Evolutionary conservation across 2,888 invertebrate species (phyloP).

Genomic region (Protophormia terraenovae): DNA sequence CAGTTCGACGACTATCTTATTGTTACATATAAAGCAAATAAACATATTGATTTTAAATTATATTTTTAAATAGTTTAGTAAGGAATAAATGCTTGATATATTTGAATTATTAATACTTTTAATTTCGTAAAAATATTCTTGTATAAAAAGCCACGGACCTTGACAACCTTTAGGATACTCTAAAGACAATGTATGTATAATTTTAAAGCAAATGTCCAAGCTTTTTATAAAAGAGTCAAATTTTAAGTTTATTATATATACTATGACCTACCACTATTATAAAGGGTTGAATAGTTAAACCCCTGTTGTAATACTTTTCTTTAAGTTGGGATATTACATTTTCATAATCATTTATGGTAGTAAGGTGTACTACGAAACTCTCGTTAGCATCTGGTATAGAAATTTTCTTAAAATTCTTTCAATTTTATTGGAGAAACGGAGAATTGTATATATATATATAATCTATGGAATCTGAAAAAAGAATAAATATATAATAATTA

Average conservation of each 20-base stretch:
- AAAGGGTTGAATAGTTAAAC: not conserved
- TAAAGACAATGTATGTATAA: too few relatives aligned
- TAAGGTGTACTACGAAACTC: not conserved
- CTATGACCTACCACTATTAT: not conserved
- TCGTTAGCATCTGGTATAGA: conserved; percentile 22
- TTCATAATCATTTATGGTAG: not conserved
- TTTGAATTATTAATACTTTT: too few relatives aligned
- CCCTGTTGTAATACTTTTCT: not conserved
- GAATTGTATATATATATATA: conserved; percentile 4
- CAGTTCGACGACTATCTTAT: too few relatives aligned
- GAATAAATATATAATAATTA: not conserved
- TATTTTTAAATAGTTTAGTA: too few relatives aligned
- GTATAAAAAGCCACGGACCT: too few relatives aligned
- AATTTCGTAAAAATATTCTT: too few relatives aligned
- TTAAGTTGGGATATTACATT: not conserved
- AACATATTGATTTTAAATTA: too few relatives aligned
- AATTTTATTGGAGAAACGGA: not conserved
- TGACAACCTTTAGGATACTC: too few relatives aligned
- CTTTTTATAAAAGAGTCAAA: too few relatives aligned
- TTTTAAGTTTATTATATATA: not conserved
- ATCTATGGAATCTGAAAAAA: conserved; percentile 17
- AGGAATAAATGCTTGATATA: too few relatives aligned
- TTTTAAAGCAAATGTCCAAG: too few relatives aligned
- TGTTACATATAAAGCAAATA: too few relatives aligned
- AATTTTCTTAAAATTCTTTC: not conserved